These are phyloP conservation scores for Siderastrea radians DNA, from an alignment of 92 coral and sea anemone species.

Conservation along the genomic window DNA sequence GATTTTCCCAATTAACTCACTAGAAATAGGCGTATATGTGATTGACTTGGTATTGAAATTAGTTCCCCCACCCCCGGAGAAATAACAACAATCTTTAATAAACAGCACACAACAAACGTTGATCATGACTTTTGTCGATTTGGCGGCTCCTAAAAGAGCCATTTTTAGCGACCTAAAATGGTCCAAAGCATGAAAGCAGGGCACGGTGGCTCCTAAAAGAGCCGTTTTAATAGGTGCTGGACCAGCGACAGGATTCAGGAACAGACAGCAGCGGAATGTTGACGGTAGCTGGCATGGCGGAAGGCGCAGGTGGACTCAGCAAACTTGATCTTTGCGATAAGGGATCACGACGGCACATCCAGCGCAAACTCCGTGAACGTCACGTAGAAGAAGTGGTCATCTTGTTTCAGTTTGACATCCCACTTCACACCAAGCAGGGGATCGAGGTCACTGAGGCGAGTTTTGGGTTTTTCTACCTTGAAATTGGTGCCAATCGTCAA, in stretches of 20 bases:
- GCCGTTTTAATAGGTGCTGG: constrained; percentile 10
- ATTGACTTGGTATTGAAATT: too few species aligned
- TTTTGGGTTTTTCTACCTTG: constrained; percentile 4
- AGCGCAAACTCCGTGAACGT: constrained; percentile 1
- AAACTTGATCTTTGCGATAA: neutral
- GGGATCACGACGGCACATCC: constrained; percentile 25
- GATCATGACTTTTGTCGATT: too few species aligned
- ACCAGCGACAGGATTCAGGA: neutral
- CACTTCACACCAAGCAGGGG: constrained; percentile 8
- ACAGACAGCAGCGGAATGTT: constrained; percentile 10
- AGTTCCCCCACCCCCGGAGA: too few species aligned
- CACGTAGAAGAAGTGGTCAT: neutral
- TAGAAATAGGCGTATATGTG: too few species aligned
- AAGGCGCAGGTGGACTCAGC: constrained; percentile 10
- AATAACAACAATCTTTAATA: too few species aligned
- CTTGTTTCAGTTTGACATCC: neutral
- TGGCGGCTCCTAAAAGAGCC: too few species aligned
- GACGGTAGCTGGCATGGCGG: neutral
- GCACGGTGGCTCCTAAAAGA: neutral
- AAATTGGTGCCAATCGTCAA: neutral
- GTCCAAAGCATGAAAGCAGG: too few species aligned
- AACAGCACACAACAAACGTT: too few species aligned
- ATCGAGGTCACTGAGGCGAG: neutral
- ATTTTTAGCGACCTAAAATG: too few species aligned
- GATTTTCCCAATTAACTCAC: too few species aligned